Evolutionary conservation across 2,797 vertebrate species (phyloP).

Genomic region (Gobio occitaniae): DNA sequence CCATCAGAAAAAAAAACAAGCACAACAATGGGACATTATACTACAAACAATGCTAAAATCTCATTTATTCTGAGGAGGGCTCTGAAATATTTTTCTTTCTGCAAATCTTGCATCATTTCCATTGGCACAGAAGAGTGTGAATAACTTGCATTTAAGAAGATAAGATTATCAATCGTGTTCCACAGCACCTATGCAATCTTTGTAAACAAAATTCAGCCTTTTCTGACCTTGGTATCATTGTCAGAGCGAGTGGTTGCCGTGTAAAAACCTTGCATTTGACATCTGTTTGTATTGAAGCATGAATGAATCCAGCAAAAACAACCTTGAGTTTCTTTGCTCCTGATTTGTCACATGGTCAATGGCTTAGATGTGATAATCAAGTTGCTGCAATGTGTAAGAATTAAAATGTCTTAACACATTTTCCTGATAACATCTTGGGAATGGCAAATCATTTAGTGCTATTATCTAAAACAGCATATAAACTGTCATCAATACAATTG

Average conservation of each 20-base stretch:
- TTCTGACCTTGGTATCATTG: slow-evolving; percentile 34
- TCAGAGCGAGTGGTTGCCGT: slow-evolving; percentile 59
- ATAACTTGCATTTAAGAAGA: not conserved
- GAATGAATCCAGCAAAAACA: slow-evolving; percentile 3
- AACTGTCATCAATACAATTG: not conserved
- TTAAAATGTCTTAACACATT: slow-evolving; percentile 3
- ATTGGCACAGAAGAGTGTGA: not conserved
- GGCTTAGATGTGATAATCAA: not conserved
- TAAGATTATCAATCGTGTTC: not conserved
- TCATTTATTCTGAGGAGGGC: not conserved
- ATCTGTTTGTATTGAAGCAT: slow-evolving; percentile 41
- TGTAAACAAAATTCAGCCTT: slow-evolving; percentile 31
- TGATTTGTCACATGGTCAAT: not conserved
- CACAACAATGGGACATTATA: slow-evolving; percentile 8
- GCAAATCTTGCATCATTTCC: not conserved
- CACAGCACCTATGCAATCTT: not conserved
- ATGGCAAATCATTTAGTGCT: not conserved
- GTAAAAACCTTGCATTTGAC: slow-evolving; percentile 58
- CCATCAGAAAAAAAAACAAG: not conserved
- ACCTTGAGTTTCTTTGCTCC: not conserved
- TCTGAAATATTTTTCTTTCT: not conserved
- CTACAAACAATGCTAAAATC: slow-evolving; percentile 20
- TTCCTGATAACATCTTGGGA: not conserved
- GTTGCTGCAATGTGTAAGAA: not conserved
- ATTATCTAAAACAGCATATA: not conserved